These are phyloP conservation scores for Anolis carolinensis DNA, from an alignment of 2,113 vertebrate species.

Conservation along the genomic window DNA sequence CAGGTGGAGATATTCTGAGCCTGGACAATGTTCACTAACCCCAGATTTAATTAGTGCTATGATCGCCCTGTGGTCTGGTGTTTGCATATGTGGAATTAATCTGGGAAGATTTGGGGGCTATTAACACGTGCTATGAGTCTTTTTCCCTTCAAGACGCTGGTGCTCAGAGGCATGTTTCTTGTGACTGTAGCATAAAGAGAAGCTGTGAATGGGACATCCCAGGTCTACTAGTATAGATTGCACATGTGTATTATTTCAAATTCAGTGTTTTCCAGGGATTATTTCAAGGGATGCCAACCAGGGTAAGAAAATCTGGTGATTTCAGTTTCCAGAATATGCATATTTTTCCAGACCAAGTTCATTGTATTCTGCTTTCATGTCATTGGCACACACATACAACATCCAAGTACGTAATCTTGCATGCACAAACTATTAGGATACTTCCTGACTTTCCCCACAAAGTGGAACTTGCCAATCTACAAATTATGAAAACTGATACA, in stretches of 20 bases:
- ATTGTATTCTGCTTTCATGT: neutral
- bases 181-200: neutral
- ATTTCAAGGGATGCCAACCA: neutral
- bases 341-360: neutral
- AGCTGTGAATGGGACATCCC: neutral
- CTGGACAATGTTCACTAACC: slow-evolving; percentile 36
- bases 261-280: neutral
- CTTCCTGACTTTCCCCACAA: too few relatives aligned
- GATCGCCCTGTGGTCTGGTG: slow-evolving; percentile 32
- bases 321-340: neutral
- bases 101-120: slow-evolving; percentile 19
- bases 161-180: neutral
- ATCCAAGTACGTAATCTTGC: too few relatives aligned
- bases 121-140: neutral
- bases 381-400: too few relatives aligned
- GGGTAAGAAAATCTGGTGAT: neutral
- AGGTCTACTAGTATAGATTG: neutral
- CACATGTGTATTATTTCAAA: neutral
- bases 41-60: slow-evolving; percentile 58
- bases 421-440: too few relatives aligned
- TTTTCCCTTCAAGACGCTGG: neutral
- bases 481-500: too few relatives aligned
- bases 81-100: slow-evolving; percentile 47
- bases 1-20: slow-evolving; percentile 45
- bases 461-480: too few relatives aligned